A percentile compares a stretch with the other conserved stretches of the same genome.
phyloP scores from a whole-genome alignment of 1,140 invertebrate genomes.

The Lineus longissimus region DNA sequence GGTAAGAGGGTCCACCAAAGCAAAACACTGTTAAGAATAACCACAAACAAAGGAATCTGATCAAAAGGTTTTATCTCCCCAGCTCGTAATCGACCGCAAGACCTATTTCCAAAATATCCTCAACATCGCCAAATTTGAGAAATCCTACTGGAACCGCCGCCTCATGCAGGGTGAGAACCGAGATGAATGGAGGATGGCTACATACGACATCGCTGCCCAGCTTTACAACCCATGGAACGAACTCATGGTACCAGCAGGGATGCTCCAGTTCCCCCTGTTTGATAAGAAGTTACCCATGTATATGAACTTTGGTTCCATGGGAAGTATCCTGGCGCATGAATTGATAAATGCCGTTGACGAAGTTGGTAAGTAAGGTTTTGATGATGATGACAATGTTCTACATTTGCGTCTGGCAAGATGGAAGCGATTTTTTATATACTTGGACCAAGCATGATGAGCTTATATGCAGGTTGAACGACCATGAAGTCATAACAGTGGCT shows the following conservation, averaged over 20 bases:
- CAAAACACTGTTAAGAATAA: no score
- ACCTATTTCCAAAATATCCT: constrained; percentile 38
- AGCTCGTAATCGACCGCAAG: constrained; percentile 31
- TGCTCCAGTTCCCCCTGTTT: constrained; percentile 39
- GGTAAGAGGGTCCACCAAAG: no score
- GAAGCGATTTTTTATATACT: no score
- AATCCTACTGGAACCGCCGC: constrained; percentile 24
- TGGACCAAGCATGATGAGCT: no score
- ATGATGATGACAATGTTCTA: no score
- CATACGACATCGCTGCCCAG: constrained; percentile 21
- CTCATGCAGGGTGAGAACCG: constrained; percentile 25
- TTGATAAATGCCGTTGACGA: constrained; percentile 31
- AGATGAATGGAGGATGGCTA: constrained; percentile 25
- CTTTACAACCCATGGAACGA: constrained; percentile 36
- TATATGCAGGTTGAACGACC: no score
- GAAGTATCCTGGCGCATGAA: constrained; percentile 27
- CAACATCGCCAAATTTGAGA: constrained; percentile 23
- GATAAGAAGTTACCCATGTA: constrained; percentile 26
- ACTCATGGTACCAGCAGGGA: constrained; percentile 34
- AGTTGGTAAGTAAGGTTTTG: constrained; percentile 27
- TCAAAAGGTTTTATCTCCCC: constrained; percentile 6
- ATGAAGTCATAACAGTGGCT: no score
- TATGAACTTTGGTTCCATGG: constrained; percentile 38
- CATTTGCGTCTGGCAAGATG: no score
- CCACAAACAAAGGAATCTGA: no score